Percentiles rank a stretch among this genome's conserved stretches.
Evolutionary conservation across 2,113 vertebrate species (phyloP).

Genomic region (Zosterops lateralis): DNA sequence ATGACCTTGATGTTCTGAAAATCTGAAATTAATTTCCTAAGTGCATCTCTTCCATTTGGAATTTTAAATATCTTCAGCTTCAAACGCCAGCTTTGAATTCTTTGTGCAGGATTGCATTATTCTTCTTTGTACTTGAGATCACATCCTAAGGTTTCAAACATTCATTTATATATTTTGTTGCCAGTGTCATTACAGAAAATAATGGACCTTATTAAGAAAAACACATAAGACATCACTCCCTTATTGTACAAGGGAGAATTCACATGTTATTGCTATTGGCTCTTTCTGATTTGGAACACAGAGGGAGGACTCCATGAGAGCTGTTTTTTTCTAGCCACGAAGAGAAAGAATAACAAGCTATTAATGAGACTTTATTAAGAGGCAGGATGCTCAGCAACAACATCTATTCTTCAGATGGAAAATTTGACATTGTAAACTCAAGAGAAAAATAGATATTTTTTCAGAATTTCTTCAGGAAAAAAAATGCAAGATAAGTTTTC

Average conservation of each 20-base stretch:
- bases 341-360: neutral
- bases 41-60: neutral
- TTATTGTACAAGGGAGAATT: neutral
- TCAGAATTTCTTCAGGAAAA: neutral
- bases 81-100: neutral
- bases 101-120: neutral
- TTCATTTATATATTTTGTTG: neutral
- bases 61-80: neutral
- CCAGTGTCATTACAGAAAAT: neutral
- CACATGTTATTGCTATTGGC: neutral
- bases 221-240: neutral
- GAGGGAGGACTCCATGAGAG: neutral
- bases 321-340: neutral
- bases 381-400: neutral
- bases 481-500: neutral
- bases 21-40: neutral
- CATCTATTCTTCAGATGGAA: neutral
- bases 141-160: neutral
- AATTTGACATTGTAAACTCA: neutral
- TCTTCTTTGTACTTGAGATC: neutral
- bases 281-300: neutral
- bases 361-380: neutral
- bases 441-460: neutral
- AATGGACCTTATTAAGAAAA: neutral
- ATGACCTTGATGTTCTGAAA: neutral